A percentile compares a stretch with the other conserved stretches of the same genome.
Evolutionary conservation across 2,888 invertebrate species (phyloP).

Genomic region (Petrolisthes cinctipes): DNA sequence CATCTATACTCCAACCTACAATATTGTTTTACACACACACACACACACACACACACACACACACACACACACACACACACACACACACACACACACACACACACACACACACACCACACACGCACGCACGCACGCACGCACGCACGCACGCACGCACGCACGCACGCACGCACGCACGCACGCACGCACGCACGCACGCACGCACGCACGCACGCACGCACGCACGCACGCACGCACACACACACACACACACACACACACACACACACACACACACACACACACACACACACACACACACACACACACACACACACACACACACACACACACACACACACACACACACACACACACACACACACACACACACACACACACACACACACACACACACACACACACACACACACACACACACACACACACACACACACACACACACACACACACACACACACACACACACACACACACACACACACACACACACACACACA

Average conservation of each 20-base stretch:
- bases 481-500: background rate
- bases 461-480: background rate
- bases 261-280: slow-evolving; percentile 13
- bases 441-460: background rate
- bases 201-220: too few species aligned
- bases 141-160: background rate
- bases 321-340: background rate
- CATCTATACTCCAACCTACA: too few species aligned
- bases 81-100: background rate
- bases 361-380: slow-evolving; percentile 1
- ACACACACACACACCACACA: background rate
- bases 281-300: slow-evolving; percentile 1
- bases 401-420: too few species aligned
- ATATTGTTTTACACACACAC: too few species aligned
- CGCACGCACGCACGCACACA: background rate
- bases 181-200: background rate
- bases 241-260: slow-evolving; percentile 4
- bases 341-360: background rate
- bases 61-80: too few species aligned
- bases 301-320: background rate
- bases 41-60: too few species aligned
- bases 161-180: background rate
- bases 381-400: background rate
- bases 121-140: background rate
- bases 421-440: background rate